Percentiles rank a stretch among this genome's conserved stretches.
Evolutionary conservation across 2,888 invertebrate species (phyloP).

Genomic region (Xylota sylvarum): DNA sequence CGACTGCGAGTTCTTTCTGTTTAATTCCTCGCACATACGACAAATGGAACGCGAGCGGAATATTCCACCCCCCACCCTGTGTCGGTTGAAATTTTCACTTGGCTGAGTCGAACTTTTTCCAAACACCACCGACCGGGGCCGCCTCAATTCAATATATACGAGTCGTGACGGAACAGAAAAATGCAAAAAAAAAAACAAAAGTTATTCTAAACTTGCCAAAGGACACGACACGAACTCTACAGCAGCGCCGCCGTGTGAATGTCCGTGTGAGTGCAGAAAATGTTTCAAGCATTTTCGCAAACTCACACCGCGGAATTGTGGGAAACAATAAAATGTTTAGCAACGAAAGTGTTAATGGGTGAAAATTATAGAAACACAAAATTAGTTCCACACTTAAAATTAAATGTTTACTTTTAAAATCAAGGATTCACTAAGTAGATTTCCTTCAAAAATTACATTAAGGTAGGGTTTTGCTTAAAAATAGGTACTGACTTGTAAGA

Average conservation of each 20-base stretch:
- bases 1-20: constrained; percentile 49
- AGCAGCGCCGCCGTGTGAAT: too few species aligned
- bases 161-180: constrained; percentile 40
- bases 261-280: constrained; percentile 6
- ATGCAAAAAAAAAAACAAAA: constrained; percentile 25
- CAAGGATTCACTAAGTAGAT: too few species aligned
- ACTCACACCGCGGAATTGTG: constrained; percentile 2
- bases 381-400: background rate
- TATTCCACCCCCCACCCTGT: constrained; percentile 25
- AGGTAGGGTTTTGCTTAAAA: too few species aligned
- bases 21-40: constrained; percentile 76
- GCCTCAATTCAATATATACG: constrained; percentile 59
- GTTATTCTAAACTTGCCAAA: constrained; percentile 16
- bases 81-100: constrained; percentile 65
- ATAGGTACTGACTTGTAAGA: too few species aligned
- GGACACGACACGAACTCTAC: constrained; percentile 16
- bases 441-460: too few species aligned
- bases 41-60: constrained; percentile 71
- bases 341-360: constrained; percentile 1
- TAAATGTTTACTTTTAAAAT: too few species aligned
- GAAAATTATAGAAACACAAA: background rate
- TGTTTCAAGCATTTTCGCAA: constrained; percentile 15
- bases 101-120: constrained; percentile 56
- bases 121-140: constrained; percentile 41
- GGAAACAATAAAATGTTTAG: background rate